phyloP scores from a whole-genome alignment of 2,888 invertebrate genomes.

The Drepana falcataria region DNA sequence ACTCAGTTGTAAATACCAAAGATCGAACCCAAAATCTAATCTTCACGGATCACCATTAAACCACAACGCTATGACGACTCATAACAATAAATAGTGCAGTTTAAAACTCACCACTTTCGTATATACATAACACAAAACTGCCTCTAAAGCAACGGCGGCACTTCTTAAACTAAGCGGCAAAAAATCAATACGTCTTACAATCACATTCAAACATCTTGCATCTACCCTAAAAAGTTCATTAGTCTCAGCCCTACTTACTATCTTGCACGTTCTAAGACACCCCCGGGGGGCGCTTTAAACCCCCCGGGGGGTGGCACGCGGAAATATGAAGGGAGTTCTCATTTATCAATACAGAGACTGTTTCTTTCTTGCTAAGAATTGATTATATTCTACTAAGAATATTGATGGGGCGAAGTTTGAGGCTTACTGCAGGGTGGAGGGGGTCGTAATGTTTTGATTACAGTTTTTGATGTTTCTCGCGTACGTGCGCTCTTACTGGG shows the following conservation, averaged over 20 bases:
- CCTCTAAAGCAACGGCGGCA: neutral
- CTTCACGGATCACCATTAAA: too few species aligned
- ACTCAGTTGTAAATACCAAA: too few species aligned
- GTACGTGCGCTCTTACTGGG: constrained; percentile 12
- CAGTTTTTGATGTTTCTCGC: constrained; percentile 61
- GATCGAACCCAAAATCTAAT: too few species aligned
- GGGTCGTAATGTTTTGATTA: constrained; percentile 58
- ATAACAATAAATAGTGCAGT: too few species aligned
- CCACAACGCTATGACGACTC: too few species aligned
- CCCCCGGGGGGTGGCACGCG: constrained; percentile 48
- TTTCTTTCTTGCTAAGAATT: constrained; percentile 77
- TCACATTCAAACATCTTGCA: constrained; percentile 30
- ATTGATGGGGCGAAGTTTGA: constrained; percentile 66
- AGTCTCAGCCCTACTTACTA: constrained; percentile 74
- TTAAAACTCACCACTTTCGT: too few species aligned
- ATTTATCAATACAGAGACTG: constrained; percentile 78
- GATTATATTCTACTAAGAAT: constrained; percentile 77
- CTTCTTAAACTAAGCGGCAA: neutral
- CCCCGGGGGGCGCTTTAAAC: constrained; percentile 42
- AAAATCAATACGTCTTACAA: constrained; percentile 28
- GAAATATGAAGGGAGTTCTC: constrained; percentile 77
- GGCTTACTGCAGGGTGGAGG: constrained; percentile 35
- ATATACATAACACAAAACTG: too few species aligned
- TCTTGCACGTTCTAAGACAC: constrained; percentile 76
- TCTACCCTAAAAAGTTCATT: constrained; percentile 70